These are phyloP conservation scores for Leptopilina syphax DNA, from an alignment of 2,888 invertebrate genomes.

Conservation along the genomic window DNA sequence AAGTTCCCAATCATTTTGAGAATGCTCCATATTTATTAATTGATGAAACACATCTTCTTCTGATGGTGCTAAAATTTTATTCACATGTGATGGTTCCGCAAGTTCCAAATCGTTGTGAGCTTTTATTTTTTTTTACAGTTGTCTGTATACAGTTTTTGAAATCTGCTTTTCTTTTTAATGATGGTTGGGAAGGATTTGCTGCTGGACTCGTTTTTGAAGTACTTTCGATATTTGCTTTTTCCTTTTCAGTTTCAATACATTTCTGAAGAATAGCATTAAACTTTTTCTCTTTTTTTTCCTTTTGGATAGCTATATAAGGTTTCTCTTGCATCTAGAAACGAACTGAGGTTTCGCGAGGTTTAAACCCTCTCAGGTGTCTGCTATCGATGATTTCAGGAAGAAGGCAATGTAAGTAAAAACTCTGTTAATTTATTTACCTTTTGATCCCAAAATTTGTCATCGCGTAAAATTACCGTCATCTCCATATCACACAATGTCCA, in stretches of 20 bases:
- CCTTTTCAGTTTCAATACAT: neutral
- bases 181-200: neutral
- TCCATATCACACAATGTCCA: conserved; percentile 29
- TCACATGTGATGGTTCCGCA: neutral
- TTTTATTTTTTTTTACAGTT: neutral
- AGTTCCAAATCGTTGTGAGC: neutral
- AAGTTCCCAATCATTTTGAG: neutral
- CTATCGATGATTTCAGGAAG: conserved; percentile 46
- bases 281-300: neutral
- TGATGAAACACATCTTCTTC: neutral
- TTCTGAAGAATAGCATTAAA: neutral
- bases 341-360: conserved; percentile 1
- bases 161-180: neutral
- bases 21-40: too few species aligned
- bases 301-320: neutral
- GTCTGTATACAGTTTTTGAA: neutral
- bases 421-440: too few species aligned
- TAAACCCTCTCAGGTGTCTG: conserved; percentile 2
- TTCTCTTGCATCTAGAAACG: neutral
- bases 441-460: conserved; percentile 41
- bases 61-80: neutral
- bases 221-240: neutral
- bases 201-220: neutral
- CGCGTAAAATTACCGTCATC: conserved; percentile 2
- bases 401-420: conserved; percentile 14